These are phyloP conservation scores for Notodonta ziczac DNA, from an alignment of 2,888 invertebrate species.

Conservation along the genomic window DNA sequence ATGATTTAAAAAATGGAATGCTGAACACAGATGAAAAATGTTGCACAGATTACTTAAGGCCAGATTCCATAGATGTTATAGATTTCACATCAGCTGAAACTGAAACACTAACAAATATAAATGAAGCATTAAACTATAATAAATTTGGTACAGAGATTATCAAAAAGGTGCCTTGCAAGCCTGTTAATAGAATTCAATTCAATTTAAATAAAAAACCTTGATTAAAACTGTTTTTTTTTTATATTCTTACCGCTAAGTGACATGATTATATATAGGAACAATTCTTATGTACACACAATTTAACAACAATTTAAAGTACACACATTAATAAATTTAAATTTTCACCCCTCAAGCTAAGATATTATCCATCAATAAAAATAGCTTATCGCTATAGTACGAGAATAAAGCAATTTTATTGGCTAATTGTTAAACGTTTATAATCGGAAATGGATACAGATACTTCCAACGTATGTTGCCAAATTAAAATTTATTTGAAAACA, in stretches of 20 bases:
- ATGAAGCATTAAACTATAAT: conserved; percentile 67
- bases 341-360: too few species aligned
- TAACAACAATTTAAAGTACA: too few species aligned
- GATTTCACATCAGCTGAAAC: conserved; percentile 63
- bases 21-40: not conserved
- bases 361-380: too few species aligned
- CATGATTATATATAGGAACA: conserved; percentile 6
- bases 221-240: conserved; percentile 5
- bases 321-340: too few species aligned
- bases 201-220: conserved; percentile 58
- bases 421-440: too few species aligned
- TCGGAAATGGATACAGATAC: too few species aligned
- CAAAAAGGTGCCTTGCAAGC: conserved; percentile 55
- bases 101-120: conserved; percentile 65
- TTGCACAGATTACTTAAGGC: not conserved
- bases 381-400: too few species aligned
- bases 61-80: conserved; percentile 49
- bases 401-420: too few species aligned
- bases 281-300: too few species aligned
- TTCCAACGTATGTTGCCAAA: too few species aligned
- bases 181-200: conserved; percentile 70
- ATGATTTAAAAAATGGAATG: too few species aligned
- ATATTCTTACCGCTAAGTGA: not conserved
- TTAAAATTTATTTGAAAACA: too few species aligned
- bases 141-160: conserved; percentile 69